A percentile compares a stretch with the other conserved stretches of the same genome.
Evolutionary conservation across 2,113 vertebrate genomes (phyloP).

Genomic region (Numenius arquata): DNA sequence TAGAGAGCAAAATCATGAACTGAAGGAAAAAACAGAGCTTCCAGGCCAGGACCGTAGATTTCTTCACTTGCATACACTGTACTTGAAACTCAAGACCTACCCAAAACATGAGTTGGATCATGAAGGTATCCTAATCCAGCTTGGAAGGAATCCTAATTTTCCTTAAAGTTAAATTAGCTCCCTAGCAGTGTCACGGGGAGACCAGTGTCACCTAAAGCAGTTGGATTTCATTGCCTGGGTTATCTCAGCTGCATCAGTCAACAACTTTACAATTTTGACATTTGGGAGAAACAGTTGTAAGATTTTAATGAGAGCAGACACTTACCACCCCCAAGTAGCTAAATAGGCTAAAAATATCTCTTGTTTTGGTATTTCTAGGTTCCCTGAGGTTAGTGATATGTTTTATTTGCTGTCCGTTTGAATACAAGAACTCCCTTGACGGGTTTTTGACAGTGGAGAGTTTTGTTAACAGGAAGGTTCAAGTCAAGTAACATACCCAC

Average conservation of each 20-base stretch:
- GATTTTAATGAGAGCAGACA: conserved; percentile 36
- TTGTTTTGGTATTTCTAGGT: conserved; percentile 52
- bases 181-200: neutral
- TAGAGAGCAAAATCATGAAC: neutral
- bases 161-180: neutral
- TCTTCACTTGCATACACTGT: neutral
- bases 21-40: neutral
- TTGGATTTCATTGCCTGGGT: neutral
- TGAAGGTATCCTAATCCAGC: neutral
- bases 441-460: conserved; percentile 44
- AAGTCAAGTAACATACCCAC: conserved; percentile 24
- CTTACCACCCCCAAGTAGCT: conserved; percentile 36
- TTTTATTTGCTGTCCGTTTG: conserved; percentile 65
- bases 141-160: conserved; percentile 4
- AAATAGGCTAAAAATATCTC: conserved; percentile 39
- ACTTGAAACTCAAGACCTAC: neutral
- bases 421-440: conserved; percentile 60
- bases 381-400: conserved; percentile 54
- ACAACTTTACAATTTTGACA: conserved; percentile 29
- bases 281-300: conserved; percentile 22
- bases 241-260: conserved; percentile 26
- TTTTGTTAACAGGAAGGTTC: conserved; percentile 19
- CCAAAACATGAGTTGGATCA: neutral
- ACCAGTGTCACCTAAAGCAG: neutral
- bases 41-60: neutral